Conservation (phyloP, 2,113 vertebrate genomes). For the Myodes glareolus region DNA sequence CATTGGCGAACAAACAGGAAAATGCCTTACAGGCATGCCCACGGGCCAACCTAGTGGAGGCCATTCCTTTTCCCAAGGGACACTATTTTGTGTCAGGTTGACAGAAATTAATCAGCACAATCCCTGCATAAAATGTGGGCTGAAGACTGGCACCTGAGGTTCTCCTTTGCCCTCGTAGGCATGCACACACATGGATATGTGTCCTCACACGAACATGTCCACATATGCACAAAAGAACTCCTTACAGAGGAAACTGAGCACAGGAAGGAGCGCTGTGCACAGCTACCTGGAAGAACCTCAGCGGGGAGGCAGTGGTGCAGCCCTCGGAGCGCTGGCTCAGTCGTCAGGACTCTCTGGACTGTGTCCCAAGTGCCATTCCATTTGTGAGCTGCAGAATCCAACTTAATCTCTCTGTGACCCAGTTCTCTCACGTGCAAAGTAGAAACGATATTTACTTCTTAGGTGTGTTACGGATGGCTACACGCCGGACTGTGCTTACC, state of each 20-base stretch:
- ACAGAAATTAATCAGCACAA: not conserved
- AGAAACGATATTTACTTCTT: conserved; percentile 22
- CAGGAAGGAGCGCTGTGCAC: not conserved
- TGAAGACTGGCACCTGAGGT: not conserved
- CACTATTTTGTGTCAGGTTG: not conserved
- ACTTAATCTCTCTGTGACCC: not conserved
- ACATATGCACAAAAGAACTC: not conserved
- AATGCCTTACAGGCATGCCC: not conserved
- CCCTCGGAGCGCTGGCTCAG: not conserved
- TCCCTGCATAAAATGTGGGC: not conserved
- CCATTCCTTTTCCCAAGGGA: not conserved
- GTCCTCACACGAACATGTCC: not conserved
- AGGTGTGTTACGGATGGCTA: not conserved
- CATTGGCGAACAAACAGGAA: not conserved
- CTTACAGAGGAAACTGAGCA: not conserved
- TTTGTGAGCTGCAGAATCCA: not conserved
- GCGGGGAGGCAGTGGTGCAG: not conserved
- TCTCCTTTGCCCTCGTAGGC: not conserved
- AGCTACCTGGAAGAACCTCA: not conserved
- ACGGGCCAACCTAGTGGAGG: not conserved
- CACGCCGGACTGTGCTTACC: not conserved
- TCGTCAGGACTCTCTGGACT: not conserved
- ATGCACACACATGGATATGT: not conserved
- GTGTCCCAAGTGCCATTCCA: not conserved
- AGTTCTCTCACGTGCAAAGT: not conserved